Conservation (phyloP, 2,797 vertebrate species). For the Glyptemys insculpta region DNA sequence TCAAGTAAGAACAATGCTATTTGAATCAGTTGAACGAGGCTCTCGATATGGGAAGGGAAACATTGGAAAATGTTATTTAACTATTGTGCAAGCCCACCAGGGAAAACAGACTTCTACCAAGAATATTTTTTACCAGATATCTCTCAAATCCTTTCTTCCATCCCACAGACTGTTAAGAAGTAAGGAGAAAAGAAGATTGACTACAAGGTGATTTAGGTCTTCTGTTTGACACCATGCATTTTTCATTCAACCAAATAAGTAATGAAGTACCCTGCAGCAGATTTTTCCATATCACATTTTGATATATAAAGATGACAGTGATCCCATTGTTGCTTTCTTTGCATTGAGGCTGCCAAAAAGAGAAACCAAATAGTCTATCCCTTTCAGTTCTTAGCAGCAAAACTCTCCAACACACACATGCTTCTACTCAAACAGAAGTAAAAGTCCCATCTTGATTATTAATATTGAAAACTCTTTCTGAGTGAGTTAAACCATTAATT, state of each 20-base stretch:
- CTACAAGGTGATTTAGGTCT: constrained; percentile 36
- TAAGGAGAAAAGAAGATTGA: constrained; percentile 2
- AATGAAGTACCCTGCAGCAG: constrained; percentile 48
- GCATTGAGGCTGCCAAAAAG: neutral
- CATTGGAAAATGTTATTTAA: constrained; percentile 20
- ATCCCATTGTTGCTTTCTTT: neutral
- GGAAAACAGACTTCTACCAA: constrained; percentile 22
- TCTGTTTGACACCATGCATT: constrained; percentile 28
- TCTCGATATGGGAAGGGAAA: constrained; percentile 31
- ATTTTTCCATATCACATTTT: neutral
- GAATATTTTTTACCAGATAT: constrained; percentile 8
- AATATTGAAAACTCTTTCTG: constrained; percentile 73
- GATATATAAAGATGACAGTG: neutral
- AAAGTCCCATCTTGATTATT: constrained; percentile 74
- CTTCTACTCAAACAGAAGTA: neutral
- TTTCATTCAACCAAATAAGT: constrained; percentile 44
- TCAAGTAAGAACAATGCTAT: constrained; percentile 20
- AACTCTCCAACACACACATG: neutral
- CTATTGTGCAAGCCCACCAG: neutral
- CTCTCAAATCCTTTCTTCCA: neutral
- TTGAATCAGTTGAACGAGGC: constrained; percentile 34
- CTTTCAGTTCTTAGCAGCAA: neutral
- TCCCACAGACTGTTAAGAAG: neutral
- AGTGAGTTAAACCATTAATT: constrained; percentile 80
- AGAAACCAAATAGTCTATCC: neutral